Percentiles rank a stretch among this genome's conserved stretches.
Evolutionary conservation across 92 coral and sea anemone genomes (phyloP).

Genomic region (Palythoa caribaeorum): DNA sequence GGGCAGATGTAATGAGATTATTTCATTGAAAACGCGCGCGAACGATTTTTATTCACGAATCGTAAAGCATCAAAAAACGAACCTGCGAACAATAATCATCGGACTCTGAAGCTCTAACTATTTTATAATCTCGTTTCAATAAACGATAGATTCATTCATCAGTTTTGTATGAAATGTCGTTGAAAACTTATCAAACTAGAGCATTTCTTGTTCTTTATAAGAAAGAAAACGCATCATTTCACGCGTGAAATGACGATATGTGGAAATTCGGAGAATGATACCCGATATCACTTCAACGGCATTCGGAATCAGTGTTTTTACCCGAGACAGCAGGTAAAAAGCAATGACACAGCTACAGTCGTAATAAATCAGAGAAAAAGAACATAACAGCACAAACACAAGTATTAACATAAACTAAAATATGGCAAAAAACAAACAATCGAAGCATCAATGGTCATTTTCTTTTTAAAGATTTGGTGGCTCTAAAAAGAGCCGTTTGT

Average conservation of each 20-base stretch:
- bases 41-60: neutral
- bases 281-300: neutral
- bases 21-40: neutral
- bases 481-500: neutral
- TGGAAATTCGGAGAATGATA: neutral
- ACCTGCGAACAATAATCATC: neutral
- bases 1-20: neutral
- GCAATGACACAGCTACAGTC: too few species aligned
- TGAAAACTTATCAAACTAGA: neutral
- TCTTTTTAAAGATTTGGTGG: neutral
- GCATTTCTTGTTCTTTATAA: neutral
- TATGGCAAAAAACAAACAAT: neutral
- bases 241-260: neutral
- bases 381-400: neutral
- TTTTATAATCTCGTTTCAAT: neutral
- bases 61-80: neutral
- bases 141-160: too few species aligned
- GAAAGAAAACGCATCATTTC: neutral
- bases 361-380: neutral
- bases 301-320: too few species aligned
- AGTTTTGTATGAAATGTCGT: neutral
- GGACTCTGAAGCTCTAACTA: too few species aligned
- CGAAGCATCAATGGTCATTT: neutral
- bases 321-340: too few species aligned
- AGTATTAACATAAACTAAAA: neutral